A percentile compares a stretch with the other conserved stretches of the same genome.
Conservation (phyloP, 1,140 invertebrate species). For the Hylaeus volcanicus region DNA sequence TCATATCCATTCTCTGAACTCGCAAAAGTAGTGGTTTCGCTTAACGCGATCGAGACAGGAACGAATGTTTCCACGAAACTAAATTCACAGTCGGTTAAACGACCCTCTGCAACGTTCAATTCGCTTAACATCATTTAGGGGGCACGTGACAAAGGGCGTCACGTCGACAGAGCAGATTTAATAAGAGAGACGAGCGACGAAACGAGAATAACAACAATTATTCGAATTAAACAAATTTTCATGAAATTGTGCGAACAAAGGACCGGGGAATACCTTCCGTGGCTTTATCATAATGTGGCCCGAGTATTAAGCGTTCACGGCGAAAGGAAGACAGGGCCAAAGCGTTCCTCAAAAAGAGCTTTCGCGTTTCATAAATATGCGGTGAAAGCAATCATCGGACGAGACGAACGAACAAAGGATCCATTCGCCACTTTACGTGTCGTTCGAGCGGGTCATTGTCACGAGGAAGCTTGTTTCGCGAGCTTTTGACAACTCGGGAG, state of each 20-base stretch:
- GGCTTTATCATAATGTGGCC: conserved; percentile 24
- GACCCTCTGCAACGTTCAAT: conserved; percentile 5
- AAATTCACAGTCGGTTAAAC: conserved; percentile 11
- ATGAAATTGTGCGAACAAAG: conserved; percentile 30
- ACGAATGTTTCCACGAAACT: conserved; percentile 4
- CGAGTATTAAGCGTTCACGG: neutral
- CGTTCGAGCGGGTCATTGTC: conserved; percentile 17
- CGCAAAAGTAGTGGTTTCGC: too few relatives aligned
- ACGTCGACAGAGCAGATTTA: conserved; percentile 14
- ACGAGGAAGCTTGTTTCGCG: conserved; percentile 11
- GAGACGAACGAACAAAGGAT: conserved; percentile 14
- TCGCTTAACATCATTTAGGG: conserved; percentile 37
- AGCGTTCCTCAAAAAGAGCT: neutral
- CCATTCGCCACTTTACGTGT: neutral
- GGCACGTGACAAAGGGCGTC: conserved; percentile 36
- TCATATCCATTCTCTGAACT: too few relatives aligned
- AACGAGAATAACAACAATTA: conserved; percentile 37
- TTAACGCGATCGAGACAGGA: neutral
- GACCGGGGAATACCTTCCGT: conserved; percentile 8
- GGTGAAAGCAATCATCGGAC: neutral
- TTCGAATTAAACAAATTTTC: conserved; percentile 44
- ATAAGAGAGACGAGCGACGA: conserved; percentile 24
- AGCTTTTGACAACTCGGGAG: neutral
- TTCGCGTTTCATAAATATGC: conserved; percentile 20
- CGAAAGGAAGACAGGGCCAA: conserved; percentile 6